Conservation (phyloP, 2,888 invertebrate species). For the Suillia variegata region DNA sequence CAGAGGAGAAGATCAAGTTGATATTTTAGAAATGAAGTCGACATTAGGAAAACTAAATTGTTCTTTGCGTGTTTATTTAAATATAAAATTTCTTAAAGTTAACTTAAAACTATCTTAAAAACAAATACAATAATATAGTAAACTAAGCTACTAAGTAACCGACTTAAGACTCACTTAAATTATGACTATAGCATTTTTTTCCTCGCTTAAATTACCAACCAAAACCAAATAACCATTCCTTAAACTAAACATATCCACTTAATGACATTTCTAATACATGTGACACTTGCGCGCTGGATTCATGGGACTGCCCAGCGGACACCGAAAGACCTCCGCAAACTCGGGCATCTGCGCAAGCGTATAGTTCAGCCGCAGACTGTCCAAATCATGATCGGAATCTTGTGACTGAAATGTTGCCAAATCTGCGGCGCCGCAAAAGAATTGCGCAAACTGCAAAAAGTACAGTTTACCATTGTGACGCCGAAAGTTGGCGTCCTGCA, state of each 20-base stretch:
- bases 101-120: not conserved
- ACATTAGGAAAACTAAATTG: too few relatives aligned
- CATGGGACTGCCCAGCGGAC: conserved; percentile 39
- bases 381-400: conserved; percentile 43
- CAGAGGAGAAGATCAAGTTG: too few relatives aligned
- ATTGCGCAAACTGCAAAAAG: conserved; percentile 52
- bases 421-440: conserved; percentile 45
- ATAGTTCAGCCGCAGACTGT: conserved; percentile 46
- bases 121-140: not conserved
- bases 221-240: too few relatives aligned
- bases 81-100: too few relatives aligned
- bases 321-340: conserved; percentile 44
- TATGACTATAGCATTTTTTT: too few relatives aligned
- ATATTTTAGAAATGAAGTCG: too few relatives aligned
- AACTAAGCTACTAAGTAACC: too few relatives aligned
- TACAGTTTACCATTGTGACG: conserved; percentile 40
- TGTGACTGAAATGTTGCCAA: conserved; percentile 17
- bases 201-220: too few relatives aligned
- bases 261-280: conserved; percentile 40
- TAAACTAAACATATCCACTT: too few relatives aligned
- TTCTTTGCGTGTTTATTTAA: too few relatives aligned
- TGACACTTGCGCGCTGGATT: conserved; percentile 40
- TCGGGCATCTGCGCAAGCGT: conserved; percentile 46
- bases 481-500: conserved; percentile 28
- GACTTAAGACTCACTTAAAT: too few relatives aligned